Percentiles rank a stretch among this genome's conserved stretches.
phyloP scores from a whole-genome alignment of 2,888 invertebrate species.

The Notodonta ziczac region DNA sequence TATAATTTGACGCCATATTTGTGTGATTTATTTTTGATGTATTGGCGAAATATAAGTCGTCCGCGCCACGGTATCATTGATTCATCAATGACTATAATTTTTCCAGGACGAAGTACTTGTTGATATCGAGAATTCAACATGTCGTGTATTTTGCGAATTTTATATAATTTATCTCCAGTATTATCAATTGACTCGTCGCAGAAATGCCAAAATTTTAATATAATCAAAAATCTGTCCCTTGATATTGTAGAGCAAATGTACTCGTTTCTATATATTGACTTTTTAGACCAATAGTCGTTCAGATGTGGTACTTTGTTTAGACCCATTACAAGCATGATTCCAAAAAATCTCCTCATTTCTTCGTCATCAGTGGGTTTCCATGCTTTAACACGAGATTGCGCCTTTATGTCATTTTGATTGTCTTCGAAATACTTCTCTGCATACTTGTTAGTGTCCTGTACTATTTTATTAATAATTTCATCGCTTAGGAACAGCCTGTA shows the following conservation, averaged over 20 bases:
- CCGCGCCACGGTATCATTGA: conserved; percentile 6
- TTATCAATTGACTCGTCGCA: not conserved
- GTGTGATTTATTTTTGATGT: conserved; percentile 7
- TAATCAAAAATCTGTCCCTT: not conserved
- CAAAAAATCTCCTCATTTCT: not conserved
- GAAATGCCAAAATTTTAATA: not conserved
- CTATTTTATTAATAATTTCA: too few species aligned
- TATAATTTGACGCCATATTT: too few species aligned
- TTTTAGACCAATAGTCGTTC: not conserved
- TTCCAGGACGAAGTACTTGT: not conserved
- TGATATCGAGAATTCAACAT: not conserved
- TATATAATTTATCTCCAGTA: not conserved
- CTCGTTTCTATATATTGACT: not conserved
- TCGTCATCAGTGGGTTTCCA: not conserved
- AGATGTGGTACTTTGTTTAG: too few species aligned
- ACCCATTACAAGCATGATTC: too few species aligned
- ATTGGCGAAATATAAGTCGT: conserved; percentile 3
- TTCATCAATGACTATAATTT: not conserved
- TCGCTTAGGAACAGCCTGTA: too few species aligned
- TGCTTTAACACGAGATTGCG: not conserved
- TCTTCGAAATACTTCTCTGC: too few species aligned
- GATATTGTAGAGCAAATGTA: not conserved
- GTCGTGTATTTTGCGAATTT: not conserved
- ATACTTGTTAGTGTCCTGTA: too few species aligned
- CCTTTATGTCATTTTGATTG: too few species aligned